A percentile compares a stretch with the other conserved stretches of the same genome.
Evolutionary conservation across 2,113 vertebrate genomes (phyloP).

Genomic region (Callipepla californica): DNA sequence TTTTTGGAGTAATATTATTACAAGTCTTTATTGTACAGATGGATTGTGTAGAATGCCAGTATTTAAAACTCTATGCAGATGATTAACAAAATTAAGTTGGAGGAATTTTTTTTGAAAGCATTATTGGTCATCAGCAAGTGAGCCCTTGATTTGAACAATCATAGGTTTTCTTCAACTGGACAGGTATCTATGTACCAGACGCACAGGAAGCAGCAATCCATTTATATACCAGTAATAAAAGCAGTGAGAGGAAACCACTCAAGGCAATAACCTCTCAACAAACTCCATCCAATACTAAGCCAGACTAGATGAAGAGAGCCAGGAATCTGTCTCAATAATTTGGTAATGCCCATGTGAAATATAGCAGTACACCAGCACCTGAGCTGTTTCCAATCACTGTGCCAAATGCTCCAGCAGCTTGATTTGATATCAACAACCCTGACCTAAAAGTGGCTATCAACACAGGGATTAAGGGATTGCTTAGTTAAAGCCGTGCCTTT

Average conservation of each 20-base stretch:
- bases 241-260: background rate
- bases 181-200: accelerated
- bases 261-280: background rate
- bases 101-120: background rate
- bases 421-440: background rate
- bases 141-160: background rate
- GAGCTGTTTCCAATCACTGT: background rate
- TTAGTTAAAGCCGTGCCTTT: background rate
- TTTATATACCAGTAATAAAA: background rate
- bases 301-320: accelerated
- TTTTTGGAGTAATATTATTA: background rate
- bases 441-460: background rate
- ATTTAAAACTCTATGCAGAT: background rate
- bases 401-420: background rate
- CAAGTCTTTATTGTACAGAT: background rate
- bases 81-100: background rate
- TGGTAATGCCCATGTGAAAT: background rate
- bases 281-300: background rate
- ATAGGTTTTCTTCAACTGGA: background rate
- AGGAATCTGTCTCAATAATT: background rate
- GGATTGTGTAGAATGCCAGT: background rate
- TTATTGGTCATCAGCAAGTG: background rate
- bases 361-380: background rate
- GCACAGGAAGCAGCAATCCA: background rate
- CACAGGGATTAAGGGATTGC: background rate